phyloP scores from a whole-genome alignment of 2,113 vertebrate species.

The Mugil cephalus region DNA sequence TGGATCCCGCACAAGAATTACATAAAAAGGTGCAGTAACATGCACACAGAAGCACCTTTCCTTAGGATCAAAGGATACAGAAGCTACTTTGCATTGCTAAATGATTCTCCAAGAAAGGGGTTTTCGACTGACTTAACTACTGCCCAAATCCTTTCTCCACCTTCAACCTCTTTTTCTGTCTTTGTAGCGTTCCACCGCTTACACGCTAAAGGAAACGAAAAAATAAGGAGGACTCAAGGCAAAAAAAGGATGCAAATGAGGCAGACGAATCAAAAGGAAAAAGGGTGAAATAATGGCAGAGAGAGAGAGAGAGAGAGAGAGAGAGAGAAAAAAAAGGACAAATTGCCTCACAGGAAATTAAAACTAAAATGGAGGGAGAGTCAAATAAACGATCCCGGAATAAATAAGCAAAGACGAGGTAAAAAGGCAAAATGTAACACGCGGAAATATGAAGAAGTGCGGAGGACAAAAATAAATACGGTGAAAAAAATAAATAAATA shows the following conservation, averaged over 20 bases:
- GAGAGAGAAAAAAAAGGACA: slow-evolving; percentile 1
- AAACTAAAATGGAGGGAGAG: background rate
- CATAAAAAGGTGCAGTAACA: slow-evolving; percentile 33
- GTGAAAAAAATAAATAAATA: background rate
- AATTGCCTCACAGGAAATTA: background rate
- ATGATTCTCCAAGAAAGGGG: slow-evolving; percentile 35
- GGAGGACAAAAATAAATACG: background rate
- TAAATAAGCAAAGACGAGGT: slow-evolving; percentile 9
- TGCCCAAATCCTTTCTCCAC: slow-evolving; percentile 5
- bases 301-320: too few relatives aligned
- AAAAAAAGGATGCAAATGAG: slow-evolving; percentile 8
- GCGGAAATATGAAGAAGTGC: background rate
- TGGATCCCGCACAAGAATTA: background rate
- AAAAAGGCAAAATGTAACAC: background rate
- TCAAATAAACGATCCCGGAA: background rate
- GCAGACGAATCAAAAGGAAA: background rate
- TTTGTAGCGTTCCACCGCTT: slow-evolving; percentile 14
- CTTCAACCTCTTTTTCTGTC: slow-evolving; percentile 1
- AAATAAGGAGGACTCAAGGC: background rate
- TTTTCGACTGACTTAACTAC: slow-evolving; percentile 13
- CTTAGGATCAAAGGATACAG: slow-evolving; percentile 32
- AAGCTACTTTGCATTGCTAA: slow-evolving; percentile 50
- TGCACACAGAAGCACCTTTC: slow-evolving; percentile 23
- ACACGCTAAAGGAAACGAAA: slow-evolving; percentile 18
- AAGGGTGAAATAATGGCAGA: background rate